These are phyloP conservation scores for Macrosoma leucophasiata DNA, from an alignment of 2,888 invertebrate species.

Conservation along the genomic window DNA sequence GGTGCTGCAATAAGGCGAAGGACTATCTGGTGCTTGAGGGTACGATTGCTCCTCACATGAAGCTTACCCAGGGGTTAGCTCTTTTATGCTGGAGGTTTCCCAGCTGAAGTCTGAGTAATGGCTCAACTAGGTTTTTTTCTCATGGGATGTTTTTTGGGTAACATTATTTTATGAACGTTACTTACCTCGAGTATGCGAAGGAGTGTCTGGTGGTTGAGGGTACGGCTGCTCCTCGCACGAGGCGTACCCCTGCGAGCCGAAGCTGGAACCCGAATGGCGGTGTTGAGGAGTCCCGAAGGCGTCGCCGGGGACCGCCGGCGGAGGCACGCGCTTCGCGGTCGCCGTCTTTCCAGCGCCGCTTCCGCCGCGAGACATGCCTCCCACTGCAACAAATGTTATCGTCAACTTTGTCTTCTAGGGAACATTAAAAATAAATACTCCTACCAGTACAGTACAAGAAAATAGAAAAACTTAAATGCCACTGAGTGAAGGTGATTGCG, in stretches of 20 bases:
- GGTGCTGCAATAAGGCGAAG: conserved; percentile 75
- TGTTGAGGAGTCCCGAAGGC: conserved; percentile 77
- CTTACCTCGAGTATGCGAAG: conserved; percentile 75
- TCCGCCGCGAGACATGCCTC: conserved; percentile 90
- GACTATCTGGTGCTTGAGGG: conserved; percentile 76
- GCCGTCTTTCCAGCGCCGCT: conserved; percentile 82
- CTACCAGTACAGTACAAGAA: too few species aligned
- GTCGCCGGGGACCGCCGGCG: conserved; percentile 89
- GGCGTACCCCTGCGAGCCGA: conserved; percentile 85
- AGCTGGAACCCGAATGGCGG: conserved; percentile 87
- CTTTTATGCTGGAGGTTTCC: too few species aligned
- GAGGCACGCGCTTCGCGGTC: conserved; percentile 93
- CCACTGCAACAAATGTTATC: too few species aligned
- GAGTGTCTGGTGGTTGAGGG: conserved; percentile 76
- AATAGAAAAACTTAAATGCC: too few species aligned
- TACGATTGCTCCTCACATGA: conserved; percentile 84
- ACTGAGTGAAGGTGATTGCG: too few species aligned
- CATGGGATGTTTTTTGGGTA: too few species aligned
- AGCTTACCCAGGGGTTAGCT: too few species aligned
- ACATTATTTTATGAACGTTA: too few species aligned
- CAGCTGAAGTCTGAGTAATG: too few species aligned
- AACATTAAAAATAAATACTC: too few species aligned
- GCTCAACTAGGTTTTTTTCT: too few species aligned
- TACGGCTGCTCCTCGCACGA: conserved; percentile 84
- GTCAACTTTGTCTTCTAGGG: too few species aligned